These are phyloP conservation scores for Dicycla oo DNA, from an alignment of 2,888 invertebrate genomes.

Conservation along the genomic window DNA sequence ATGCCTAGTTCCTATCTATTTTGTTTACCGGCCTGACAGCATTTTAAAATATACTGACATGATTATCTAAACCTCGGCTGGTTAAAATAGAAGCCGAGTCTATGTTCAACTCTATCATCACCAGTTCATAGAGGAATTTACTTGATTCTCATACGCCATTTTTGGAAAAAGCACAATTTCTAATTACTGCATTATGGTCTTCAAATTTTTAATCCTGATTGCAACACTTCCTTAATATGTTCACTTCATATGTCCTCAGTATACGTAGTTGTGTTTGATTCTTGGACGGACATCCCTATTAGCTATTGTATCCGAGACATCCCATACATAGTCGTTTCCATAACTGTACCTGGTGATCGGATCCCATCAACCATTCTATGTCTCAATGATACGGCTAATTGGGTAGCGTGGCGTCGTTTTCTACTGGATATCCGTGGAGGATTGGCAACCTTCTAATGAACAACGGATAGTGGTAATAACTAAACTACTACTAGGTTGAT, in stretches of 20 bases:
- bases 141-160: not conserved
- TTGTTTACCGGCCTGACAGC: not conserved
- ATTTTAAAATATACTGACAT: not conserved
- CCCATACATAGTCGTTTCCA: conserved; percentile 58
- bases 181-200: conserved; percentile 8
- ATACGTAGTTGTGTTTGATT: conserved; percentile 53
- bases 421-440: conserved; percentile 8
- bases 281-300: conserved; percentile 62
- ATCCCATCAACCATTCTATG: conserved; percentile 20
- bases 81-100: not conserved
- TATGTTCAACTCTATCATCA: not conserved
- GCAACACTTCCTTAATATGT: conserved; percentile 9
- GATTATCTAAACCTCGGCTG: not conserved
- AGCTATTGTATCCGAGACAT: conserved; percentile 41
- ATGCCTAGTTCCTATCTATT: not conserved
- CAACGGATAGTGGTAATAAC: not conserved
- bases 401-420: not conserved
- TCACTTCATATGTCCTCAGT: conserved; percentile 17
- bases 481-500: not conserved
- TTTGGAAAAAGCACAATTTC: not conserved
- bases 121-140: not conserved
- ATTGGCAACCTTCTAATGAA: not conserved
- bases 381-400: not conserved
- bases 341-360: conserved; percentile 21
- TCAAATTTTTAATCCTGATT: conserved; percentile 27